Percentiles rank a stretch among this genome's conserved stretches.
Conservation (phyloP, 2,797 vertebrate genomes). For the Hippoglossus hippoglossus region DNA sequence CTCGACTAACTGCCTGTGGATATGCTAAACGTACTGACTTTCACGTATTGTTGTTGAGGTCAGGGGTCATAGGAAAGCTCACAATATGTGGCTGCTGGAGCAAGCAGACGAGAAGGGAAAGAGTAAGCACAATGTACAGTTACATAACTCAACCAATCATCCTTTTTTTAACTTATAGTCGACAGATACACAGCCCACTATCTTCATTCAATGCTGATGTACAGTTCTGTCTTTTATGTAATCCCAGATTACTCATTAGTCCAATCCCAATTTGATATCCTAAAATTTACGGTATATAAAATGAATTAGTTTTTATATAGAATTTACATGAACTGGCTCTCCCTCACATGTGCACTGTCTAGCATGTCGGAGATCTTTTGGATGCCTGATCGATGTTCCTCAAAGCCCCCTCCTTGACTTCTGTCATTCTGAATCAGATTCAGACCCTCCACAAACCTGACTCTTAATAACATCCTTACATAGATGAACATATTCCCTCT, state of each 20-base stretch:
- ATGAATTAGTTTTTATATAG: too few species aligned
- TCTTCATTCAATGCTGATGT: neutral
- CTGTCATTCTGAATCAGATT: too few species aligned
- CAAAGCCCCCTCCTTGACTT: too few species aligned
- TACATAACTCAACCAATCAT: neutral
- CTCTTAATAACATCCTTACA: too few species aligned
- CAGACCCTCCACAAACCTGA: too few species aligned
- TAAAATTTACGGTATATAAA: too few species aligned
- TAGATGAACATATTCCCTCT: too few species aligned
- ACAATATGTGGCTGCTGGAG: constrained; percentile 27
- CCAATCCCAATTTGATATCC: too few species aligned
- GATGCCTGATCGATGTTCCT: too few species aligned
- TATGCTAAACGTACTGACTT: constrained; percentile 58
- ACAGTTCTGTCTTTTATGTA: neutral
- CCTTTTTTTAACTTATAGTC: neutral
- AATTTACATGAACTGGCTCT: too few species aligned
- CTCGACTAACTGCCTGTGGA: constrained; percentile 51
- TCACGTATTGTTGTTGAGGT: constrained; percentile 54
- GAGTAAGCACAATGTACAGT: neutral
- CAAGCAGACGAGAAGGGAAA: constrained; percentile 1
- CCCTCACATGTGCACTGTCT: too few species aligned
- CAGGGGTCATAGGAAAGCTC: constrained; percentile 48
- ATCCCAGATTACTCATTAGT: neutral
- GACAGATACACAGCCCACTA: neutral
- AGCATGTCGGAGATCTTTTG: too few species aligned